Conservation (phyloP, 37 sponge, comb jelly and placozoan species). For the Lycopodina hypogea region DNA sequence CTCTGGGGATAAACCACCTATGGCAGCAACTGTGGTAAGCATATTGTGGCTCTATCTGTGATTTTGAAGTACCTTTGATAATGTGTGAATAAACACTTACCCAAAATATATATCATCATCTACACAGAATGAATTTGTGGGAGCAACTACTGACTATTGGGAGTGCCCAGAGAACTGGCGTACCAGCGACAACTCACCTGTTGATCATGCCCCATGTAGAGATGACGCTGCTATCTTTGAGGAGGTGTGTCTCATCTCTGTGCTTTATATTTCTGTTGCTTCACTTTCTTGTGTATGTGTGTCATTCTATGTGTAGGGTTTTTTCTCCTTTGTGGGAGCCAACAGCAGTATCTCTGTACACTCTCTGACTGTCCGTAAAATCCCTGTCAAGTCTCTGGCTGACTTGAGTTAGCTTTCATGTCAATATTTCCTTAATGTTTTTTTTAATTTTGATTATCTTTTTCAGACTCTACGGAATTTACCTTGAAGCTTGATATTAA, state of each 20-base stretch:
- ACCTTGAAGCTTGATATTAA: conserved; percentile 6
- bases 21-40: conserved; percentile 16
- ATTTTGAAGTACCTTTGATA: background rate
- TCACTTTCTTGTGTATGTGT: background rate
- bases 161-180: conserved; percentile 64
- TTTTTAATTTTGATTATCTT: background rate
- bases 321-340: conserved; percentile 8
- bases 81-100: too few species aligned
- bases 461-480: background rate
- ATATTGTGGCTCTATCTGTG: background rate
- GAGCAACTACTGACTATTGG: conserved; percentile 40
- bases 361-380: conserved; percentile 22
- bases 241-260: conserved; percentile 10
- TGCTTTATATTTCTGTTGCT: background rate
- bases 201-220: conserved; percentile 46
- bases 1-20: background rate
- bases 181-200: conserved; percentile 12
- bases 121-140: conserved; percentile 39
- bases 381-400: background rate
- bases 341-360: conserved; percentile 32
- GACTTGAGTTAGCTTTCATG: background rate
- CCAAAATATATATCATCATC: too few species aligned
- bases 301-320: background rate
- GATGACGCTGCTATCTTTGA: conserved; percentile 48
- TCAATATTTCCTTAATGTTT: background rate